Conservation (phyloP, 2,888 invertebrate species). For the Loripinus fragilis region DNA sequence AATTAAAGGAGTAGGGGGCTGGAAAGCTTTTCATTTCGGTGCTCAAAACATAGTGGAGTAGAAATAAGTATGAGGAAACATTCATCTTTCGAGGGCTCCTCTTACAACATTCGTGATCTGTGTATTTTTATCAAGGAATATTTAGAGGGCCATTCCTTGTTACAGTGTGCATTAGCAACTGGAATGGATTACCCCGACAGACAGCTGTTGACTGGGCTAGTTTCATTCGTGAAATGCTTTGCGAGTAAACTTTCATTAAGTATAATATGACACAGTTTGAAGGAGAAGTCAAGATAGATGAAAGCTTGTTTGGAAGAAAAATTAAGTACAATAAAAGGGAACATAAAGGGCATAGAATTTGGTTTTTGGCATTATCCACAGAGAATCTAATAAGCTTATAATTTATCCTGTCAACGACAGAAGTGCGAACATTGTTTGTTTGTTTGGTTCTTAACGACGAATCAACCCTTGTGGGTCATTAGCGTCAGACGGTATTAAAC, state of each 20-base stretch:
- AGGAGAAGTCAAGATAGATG: slow-evolving; percentile 9
- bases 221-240: not conserved
- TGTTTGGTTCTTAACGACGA: no score
- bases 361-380: slow-evolving; percentile 12
- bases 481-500: no score
- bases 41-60: no score
- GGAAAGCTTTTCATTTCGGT: no score
- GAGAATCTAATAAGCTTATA: not conserved
- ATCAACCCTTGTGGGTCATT: no score
- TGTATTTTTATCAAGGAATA: not conserved
- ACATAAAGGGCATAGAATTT: not conserved
- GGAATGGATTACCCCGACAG: not conserved
- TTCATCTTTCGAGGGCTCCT: not conserved
- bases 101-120: not conserved
- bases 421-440: no score
- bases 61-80: no score
- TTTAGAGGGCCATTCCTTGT: not conserved
- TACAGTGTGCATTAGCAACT: slow-evolving; percentile 9
- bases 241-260: not conserved
- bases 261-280: not conserved
- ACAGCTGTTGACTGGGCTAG: slow-evolving; percentile 4
- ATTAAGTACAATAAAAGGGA: slow-evolving; percentile 14
- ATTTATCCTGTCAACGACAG: not conserved
- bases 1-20: no score
- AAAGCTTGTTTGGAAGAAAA: slow-evolving; percentile 10